Evolutionary conservation across 37 sponge, comb jelly and placozoan genomes (phyloP), one percentile per base, ranked within the genome.

Genomic region (Halichondria panicea): DNA sequence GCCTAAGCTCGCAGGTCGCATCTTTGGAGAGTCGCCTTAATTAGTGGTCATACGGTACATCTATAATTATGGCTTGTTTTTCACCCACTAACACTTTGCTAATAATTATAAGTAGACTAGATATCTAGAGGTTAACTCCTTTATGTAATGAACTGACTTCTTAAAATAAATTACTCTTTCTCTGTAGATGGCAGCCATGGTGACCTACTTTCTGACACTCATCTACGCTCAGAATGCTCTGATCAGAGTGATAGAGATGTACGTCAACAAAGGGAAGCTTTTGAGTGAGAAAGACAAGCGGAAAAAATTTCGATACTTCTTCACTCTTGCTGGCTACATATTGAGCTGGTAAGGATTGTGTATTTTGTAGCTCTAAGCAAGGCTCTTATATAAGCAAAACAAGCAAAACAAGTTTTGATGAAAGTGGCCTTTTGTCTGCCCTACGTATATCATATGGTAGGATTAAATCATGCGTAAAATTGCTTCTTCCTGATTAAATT

Each of bases 151-250:
- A 11, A 15, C 11, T 18, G 15, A 48, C 13, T 48, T 48, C 52
- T 48, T 48, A 48, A 18, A 11, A 48, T 48, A 15, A 11, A 48
- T 48, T 48, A 18, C 52, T 48, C 52, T 18, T 48, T 48, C 68
- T 22, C 2, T 46, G 37, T 35, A 91, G 91, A 75, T 81, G 48
- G 53, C 76, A 4, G 78, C 57, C 39, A 72, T 91, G 61, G 78
- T 85, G 21, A 74, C 82, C 8, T 91, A 64, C 43, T 41, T 81
- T 11, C 74, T 91, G 45, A 91, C 91, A 2, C 69, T 72, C 3
- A 64, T 85, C 3, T 91, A 91, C 68, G 86, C 91, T 32, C 30
- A 52, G n/a, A 85, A 44, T 76, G 91, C 86, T 30, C 63, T 77
- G 28, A 52, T 91, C 45, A 50, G 59, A 8, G 48, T 85, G 18